Percentiles rank a stretch among this genome's conserved stretches.
Evolutionary conservation across 1,140 invertebrate genomes (phyloP).

Genomic region (Subanguina moxae): DNA sequence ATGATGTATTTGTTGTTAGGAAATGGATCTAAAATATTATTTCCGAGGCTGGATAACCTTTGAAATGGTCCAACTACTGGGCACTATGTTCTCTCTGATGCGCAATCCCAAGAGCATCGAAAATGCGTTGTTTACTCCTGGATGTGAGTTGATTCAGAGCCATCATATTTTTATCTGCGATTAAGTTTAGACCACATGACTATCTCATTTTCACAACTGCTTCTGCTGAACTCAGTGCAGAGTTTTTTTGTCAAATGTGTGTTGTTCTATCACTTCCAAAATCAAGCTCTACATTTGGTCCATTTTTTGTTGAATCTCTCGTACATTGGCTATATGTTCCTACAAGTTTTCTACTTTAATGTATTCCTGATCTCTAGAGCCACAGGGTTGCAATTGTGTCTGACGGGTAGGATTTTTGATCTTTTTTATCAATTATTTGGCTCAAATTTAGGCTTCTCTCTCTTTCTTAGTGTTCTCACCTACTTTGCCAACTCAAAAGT

Average conservation of each 20-base stretch:
- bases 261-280: conserved; percentile 24
- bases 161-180: neutral
- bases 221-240: conserved; percentile 10
- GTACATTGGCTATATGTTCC: conserved; percentile 7
- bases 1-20: no score
- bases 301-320: neutral
- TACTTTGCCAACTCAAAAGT: neutral
- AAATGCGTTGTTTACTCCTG: neutral
- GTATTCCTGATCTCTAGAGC: conserved; percentile 26
- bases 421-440: neutral
- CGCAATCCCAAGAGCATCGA: neutral
- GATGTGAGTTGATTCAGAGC: neutral
- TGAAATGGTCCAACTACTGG: conserved; percentile 26
- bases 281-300: conserved; percentile 20
- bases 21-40: conserved; percentile 23
- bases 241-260: conserved; percentile 14
- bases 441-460: neutral
- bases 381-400: conserved; percentile 15
- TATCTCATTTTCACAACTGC: conserved; percentile 13
- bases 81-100: conserved; percentile 1
- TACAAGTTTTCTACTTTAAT: conserved; percentile 29
- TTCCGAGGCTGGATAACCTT: conserved; percentile 31
- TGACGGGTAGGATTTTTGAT: neutral
- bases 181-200: conserved; percentile 7
- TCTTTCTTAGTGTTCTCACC: neutral